Evolutionary conservation across 2,113 vertebrate species (phyloP).

Genomic region (Echinops telfairi): DNA sequence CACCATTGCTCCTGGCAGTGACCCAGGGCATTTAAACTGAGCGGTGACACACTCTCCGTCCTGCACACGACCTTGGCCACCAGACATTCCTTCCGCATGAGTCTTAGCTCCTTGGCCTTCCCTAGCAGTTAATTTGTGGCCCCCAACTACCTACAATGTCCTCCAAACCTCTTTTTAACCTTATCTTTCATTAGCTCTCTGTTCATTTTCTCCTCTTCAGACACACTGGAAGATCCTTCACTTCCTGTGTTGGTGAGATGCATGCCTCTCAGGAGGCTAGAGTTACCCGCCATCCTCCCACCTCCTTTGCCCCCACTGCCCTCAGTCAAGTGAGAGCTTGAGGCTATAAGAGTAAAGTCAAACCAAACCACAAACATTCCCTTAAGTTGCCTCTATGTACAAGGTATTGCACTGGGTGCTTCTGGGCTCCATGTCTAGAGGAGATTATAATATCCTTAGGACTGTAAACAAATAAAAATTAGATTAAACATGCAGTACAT

Average conservation of each 20-base stretch:
- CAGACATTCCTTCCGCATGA: background rate
- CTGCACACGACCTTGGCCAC: background rate
- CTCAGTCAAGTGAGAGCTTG: background rate
- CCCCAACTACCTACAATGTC: too few species aligned
- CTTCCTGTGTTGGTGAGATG: background rate
- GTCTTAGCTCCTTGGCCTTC: background rate
- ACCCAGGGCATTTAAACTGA: background rate
- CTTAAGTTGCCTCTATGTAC: background rate
- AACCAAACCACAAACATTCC: constrained; percentile 2
- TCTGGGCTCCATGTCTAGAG: background rate
- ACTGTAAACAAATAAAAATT: constrained; percentile 42
- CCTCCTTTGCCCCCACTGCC: background rate
- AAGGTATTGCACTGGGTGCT: background rate
- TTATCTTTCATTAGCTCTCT: background rate
- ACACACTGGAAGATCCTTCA: background rate
- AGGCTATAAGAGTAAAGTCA: background rate
- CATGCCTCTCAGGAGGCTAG: background rate
- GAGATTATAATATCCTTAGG: background rate
- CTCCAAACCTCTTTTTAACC: background rate
- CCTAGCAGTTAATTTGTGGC: background rate
- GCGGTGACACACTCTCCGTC: background rate
- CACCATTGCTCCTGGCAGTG: background rate
- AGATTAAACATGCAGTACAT: background rate
- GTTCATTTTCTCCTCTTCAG: background rate
- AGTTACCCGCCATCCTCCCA: background rate